A percentile compares a stretch with the other conserved stretches of the same genome.
phyloP scores from a whole-genome alignment of 2,888 invertebrate species.

The Odontothrips loti region DNA sequence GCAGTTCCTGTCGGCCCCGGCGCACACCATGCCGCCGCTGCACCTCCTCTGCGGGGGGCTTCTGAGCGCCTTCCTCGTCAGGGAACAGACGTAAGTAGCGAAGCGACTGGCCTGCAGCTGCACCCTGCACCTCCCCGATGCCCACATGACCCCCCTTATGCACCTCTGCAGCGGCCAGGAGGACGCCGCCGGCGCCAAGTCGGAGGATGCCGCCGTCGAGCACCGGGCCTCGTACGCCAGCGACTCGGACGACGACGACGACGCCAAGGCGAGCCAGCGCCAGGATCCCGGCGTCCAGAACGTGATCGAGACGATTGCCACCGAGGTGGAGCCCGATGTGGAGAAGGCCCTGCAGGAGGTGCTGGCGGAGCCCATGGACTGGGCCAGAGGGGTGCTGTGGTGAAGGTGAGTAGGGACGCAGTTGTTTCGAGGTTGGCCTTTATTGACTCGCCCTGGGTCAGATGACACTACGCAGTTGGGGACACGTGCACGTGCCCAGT shows the following conservation, averaged over 20 bases:
- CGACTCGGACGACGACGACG: not conserved
- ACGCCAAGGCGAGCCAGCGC: not conserved
- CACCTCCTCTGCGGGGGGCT: conserved; percentile 46
- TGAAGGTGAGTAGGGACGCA: not conserved
- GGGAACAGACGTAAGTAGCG: conserved; percentile 32
- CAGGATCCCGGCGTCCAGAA: not conserved
- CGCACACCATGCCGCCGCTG: conserved; percentile 48
- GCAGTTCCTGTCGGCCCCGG: conserved; percentile 44
- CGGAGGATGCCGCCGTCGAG: conserved; percentile 36
- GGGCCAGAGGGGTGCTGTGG: not conserved
- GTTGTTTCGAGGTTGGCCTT: not conserved
- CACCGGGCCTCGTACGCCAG: conserved; percentile 29
- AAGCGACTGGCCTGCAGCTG: not conserved
- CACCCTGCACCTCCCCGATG: not conserved
- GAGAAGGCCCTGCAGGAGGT: not conserved
- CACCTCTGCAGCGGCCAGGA: not conserved
- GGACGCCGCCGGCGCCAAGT: not conserved
- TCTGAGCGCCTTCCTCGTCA: conserved; percentile 42
- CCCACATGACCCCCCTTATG: not conserved
- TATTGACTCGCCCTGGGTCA: not conserved
- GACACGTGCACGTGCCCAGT: not conserved
- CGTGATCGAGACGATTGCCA: not conserved
- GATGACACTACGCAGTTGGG: not conserved
- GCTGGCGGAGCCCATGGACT: not conserved
- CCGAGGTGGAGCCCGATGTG: not conserved